Evolutionary conservation across 2,113 vertebrate species (phyloP).

Genomic region (human (Homo sapiens)): DNA sequence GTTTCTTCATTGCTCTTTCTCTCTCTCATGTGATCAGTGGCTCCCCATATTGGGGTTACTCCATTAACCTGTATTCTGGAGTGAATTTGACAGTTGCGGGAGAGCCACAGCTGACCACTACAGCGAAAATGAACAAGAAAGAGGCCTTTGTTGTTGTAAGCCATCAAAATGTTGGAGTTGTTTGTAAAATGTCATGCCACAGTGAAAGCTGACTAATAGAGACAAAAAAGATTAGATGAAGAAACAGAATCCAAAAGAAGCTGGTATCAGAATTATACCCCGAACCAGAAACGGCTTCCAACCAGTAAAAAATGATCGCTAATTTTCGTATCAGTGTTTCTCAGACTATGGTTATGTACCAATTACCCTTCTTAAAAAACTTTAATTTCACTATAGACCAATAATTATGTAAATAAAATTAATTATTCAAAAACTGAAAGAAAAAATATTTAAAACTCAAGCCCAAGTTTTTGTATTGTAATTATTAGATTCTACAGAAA

Average conservation of each 20-base stretch:
- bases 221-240: not conserved
- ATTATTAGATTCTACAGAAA: not conserved
- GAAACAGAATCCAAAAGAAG: not conserved
- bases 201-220: not conserved
- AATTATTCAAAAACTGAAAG: constrained; percentile 6
- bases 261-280: not conserved
- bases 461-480: not conserved
- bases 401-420: not conserved
- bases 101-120: not conserved
- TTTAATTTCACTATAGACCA: not conserved
- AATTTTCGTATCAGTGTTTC: not conserved
- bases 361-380: not conserved
- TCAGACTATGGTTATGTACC: not conserved
- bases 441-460: not conserved
- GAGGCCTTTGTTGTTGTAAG: not conserved
- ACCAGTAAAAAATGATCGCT: not conserved
- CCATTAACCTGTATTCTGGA: not conserved
- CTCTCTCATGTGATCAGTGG: not conserved
- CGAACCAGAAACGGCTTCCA: not conserved
- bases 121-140: not conserved
- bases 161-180: not conserved
- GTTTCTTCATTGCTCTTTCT: not conserved
- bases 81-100: not conserved
- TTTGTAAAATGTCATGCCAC: not conserved
- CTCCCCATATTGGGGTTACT: not conserved